Evolutionary conservation across 2,797 vertebrate species (phyloP).

Genomic region (Hoplostethus mediterraneus): DNA sequence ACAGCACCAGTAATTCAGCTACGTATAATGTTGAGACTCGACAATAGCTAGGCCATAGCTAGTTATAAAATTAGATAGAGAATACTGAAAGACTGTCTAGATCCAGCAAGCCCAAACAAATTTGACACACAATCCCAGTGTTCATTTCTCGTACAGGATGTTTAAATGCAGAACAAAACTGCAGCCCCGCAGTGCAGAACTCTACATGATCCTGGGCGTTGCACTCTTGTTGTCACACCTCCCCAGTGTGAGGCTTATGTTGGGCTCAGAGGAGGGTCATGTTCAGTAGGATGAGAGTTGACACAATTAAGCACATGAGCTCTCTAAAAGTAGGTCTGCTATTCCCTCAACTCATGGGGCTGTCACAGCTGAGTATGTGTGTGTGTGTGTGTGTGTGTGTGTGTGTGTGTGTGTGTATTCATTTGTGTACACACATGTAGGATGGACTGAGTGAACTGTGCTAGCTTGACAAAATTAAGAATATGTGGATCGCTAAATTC

Average conservation of each 20-base stretch:
- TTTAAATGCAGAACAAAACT: constrained; percentile 1
- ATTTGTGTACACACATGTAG: constrained; percentile 34
- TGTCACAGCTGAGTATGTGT: constrained; percentile 41
- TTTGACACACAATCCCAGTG: not conserved
- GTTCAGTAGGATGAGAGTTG: constrained; percentile 51
- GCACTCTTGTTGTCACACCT: constrained; percentile 29
- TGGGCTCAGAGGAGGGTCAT: constrained; percentile 35
- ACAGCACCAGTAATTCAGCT: too few species aligned
- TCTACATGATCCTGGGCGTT: constrained; percentile 1
- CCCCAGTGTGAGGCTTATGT: constrained; percentile 10
- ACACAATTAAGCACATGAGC: constrained; percentile 73
- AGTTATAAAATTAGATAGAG: not conserved
- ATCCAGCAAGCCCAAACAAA: not conserved
- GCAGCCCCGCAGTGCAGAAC: not conserved
- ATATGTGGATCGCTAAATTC: constrained; percentile 68
- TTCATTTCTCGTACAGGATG: not conserved
- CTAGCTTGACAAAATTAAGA: constrained; percentile 76
- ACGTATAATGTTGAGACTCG: too few species aligned
- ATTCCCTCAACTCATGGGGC: constrained; percentile 65
- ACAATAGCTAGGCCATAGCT: not conserved
- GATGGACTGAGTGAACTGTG: constrained; percentile 41
- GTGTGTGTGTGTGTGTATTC: constrained; percentile 27
- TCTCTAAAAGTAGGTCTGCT: constrained; percentile 68
- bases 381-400: constrained; percentile 11
- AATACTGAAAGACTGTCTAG: not conserved